Evolutionary conservation across 2,113 vertebrate species (phyloP), one percentile per base, ranked within the genome.

Genomic region (Chamaea fasciata): DNA sequence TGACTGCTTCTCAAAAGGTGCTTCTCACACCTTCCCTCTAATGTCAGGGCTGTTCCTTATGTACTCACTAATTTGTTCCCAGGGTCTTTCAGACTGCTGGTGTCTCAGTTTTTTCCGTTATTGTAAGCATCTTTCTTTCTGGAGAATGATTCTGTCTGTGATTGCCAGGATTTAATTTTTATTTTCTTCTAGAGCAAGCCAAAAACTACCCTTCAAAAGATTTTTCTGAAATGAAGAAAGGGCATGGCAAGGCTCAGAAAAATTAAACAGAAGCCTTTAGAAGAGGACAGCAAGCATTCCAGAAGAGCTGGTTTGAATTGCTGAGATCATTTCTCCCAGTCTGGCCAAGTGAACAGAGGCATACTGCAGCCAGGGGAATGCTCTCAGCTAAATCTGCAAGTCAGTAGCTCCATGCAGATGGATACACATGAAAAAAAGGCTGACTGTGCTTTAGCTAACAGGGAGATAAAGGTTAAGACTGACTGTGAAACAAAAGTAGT

Each of bases 201-300:
- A 65, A 94, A 82, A 83, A 26, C 12, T 60, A 71, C 37, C 73
- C 31, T 89, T 87, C 63, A 1, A 37, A 96, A 83, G 26, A 49
- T 78, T 90, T 98, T 98, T 67, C 93, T 97, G 53, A 96, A 90
- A 91, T 21, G 55, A 85, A 87, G 79, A 28, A 86, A 97, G 28
- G 74, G 81, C 28, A 87, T 67, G 39, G 52, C 46, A 78, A 95
- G 92, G 67, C 73, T 94, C 47, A 94, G 95, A 83, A 97, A 95
- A 91, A 93, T 37, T 23, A 95, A 85, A 75, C 59, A 77, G 35
- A 75, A 52, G 24, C 33, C 87, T 64, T 70, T 73, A 37, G 95
- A 74, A 87, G 79, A 92, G 47, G 68, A 88, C 37, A 49, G 11
- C 37, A 75, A 91, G 89, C 49, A 53, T 78, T 77, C 59, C 31